Base-by-base conservation (phyloP, 2,113 vertebrate species). In the Nothocercus nigrocapillus region DNA sequence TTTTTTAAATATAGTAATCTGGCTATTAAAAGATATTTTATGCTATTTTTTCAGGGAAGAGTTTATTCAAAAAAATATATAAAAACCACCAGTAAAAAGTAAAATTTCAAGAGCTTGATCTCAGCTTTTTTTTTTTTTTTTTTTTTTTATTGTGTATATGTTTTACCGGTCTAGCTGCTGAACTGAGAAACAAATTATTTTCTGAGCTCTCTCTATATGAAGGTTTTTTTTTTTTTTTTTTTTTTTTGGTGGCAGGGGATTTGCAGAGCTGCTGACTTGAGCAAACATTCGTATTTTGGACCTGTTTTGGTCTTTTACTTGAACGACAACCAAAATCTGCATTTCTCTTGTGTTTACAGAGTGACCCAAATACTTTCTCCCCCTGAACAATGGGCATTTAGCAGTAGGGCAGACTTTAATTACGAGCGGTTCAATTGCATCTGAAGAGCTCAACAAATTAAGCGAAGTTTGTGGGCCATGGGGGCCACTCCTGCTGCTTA, bases 291-390 rank as follows among this genome's bases (percentile, higher is more conserved):
- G 2, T 13, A 1, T 1, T 25, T 84, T 49, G 15, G 11, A 6
- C 24, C 24, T 0, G 0, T 7, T 69, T 73, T 13, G 32, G 40
- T 73, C 34, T 25, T 2, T 13, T 22, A 2, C 1, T 5, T 47
- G 72, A 88, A 36, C 13, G 47, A 24, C 69, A 25, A 40, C 89
- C 69, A 54, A 1, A 24, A 16, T 32, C 47, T 16, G 44, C 51
- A 0, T 58, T 59, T 75, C 73, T 67, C 40, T 62, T 7, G 2
- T 45, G 63, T 40, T 72, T 8, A 27, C 16, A 7, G 58, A 30
- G 51, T 7, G 63, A 59, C 74, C 80, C 63, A 11, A 6, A 10
- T n/a, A 1, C n/a, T 44, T 45, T 4, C 64, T 44, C 38, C 2
- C 59, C 42, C 0, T 19, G 4, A 25, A 18, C 67, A n/a, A 18